These are phyloP conservation scores for Rhagonycha fulva DNA, from an alignment of 2,888 invertebrate species.

Conservation along the genomic window DNA sequence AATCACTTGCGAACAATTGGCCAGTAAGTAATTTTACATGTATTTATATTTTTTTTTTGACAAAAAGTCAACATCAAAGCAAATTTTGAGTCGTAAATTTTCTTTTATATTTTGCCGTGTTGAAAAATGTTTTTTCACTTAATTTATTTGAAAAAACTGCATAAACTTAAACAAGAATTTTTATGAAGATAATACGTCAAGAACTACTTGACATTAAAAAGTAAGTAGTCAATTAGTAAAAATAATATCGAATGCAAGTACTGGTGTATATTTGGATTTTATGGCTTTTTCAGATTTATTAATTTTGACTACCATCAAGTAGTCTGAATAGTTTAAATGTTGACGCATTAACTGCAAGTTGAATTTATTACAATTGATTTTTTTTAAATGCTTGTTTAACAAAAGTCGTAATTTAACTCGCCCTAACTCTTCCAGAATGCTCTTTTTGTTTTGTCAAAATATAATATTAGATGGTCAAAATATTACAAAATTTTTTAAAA, in stretches of 20 bases:
- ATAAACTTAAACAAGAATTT: neutral
- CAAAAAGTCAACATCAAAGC: neutral
- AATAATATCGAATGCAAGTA: neutral
- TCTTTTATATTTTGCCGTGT: neutral
- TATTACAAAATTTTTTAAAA: too few relatives aligned
- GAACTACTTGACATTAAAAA: neutral
- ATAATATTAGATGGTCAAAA: too few relatives aligned
- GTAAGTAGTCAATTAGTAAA: slow-evolving; percentile 2
- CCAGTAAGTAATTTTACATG: neutral
- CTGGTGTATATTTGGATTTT: neutral
- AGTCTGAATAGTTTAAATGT: neutral
- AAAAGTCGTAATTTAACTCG: neutral
- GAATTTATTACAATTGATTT: neutral
- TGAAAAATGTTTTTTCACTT: neutral
- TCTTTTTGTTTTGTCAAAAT: too few relatives aligned
- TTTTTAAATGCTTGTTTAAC: neutral
- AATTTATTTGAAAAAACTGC: neutral
- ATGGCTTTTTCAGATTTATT: neutral
- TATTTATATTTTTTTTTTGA: neutral
- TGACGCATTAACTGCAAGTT: neutral
- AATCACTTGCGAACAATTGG: neutral
- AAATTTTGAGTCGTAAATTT: neutral
- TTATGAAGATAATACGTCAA: neutral
- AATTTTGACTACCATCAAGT: neutral
- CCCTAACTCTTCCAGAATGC: too few relatives aligned